Evolutionary conservation across 2,113 vertebrate species (phyloP).

Genomic region (Datnioides undecimradiatus): DNA sequence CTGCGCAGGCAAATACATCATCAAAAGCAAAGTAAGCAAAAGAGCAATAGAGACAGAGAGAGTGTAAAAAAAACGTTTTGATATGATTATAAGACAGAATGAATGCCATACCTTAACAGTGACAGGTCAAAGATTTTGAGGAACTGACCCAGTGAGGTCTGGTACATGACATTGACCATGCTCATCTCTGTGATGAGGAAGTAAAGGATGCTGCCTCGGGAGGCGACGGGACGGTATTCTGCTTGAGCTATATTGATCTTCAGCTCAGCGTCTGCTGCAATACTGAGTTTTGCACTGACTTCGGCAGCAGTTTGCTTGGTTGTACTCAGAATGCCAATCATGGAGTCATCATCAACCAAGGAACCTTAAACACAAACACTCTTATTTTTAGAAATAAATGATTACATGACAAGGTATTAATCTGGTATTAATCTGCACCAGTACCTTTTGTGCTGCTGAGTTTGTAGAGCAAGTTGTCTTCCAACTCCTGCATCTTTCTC

Average conservation of each 20-base stretch:
- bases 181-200: slow-evolving; percentile 94
- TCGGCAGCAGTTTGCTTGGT: slow-evolving; percentile 90
- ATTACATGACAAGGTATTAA: background rate
- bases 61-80: background rate
- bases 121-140: slow-evolving; percentile 90
- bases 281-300: slow-evolving; percentile 87
- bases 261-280: slow-evolving; percentile 89
- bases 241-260: slow-evolving; percentile 90
- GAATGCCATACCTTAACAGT: slow-evolving; percentile 84
- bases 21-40: background rate
- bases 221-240: slow-evolving; percentile 91
- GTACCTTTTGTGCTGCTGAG: slow-evolving; percentile 88
- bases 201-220: slow-evolving; percentile 91
- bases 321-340: slow-evolving; percentile 86
- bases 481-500: slow-evolving; percentile 91
- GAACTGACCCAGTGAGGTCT: slow-evolving; percentile 92
- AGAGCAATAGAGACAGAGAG: background rate
- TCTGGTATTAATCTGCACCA: background rate
- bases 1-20: slow-evolving; percentile 71
- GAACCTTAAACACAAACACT: slow-evolving; percentile 70
- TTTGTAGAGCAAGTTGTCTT: slow-evolving; percentile 90
- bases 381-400: background rate
- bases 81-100: background rate
- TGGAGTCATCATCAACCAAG: slow-evolving; percentile 89
- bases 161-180: slow-evolving; percentile 94